Percentiles rank a stretch among this genome's conserved stretches.
phyloP scores from a whole-genome alignment of 2,888 invertebrate species.

The Toxonevra muliebris region DNA sequence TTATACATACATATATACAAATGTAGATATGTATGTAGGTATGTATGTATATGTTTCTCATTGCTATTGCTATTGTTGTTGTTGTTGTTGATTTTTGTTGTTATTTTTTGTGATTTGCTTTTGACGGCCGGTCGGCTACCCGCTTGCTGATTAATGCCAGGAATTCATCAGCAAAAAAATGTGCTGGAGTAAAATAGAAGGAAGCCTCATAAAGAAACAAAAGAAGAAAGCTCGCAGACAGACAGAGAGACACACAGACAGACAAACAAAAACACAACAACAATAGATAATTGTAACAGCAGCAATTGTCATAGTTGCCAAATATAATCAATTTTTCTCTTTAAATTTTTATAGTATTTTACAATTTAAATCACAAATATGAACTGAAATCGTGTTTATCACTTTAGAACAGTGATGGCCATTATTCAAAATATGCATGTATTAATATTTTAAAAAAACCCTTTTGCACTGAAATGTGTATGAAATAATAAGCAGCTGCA shows the following conservation, averaged over 20 bases:
- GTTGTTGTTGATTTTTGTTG: neutral
- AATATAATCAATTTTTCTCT: neutral
- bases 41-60: constrained; percentile 20
- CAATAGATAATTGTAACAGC: neutral
- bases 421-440: too few relatives aligned
- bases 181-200: neutral
- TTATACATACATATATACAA: constrained; percentile 21
- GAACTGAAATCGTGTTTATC: too few relatives aligned
- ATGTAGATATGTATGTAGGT: constrained; percentile 6
- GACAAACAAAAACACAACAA: constrained; percentile 4
- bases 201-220: constrained; percentile 10
- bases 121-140: constrained; percentile 22
- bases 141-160: constrained; percentile 32
- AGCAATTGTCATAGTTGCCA: constrained; percentile 2
- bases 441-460: too few relatives aligned
- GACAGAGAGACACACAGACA: constrained; percentile 2
- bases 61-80: neutral
- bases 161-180: constrained; percentile 20
- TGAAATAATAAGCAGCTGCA: too few relatives aligned
- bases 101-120: constrained; percentile 28
- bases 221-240: constrained; percentile 8
- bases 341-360: too few relatives aligned
- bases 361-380: too few relatives aligned
- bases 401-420: too few relatives aligned
- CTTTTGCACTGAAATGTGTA: too few relatives aligned